Evolutionary conservation across 2,888 invertebrate species (phyloP).

Genomic region (Pristionchus fissidentatus): DNA sequence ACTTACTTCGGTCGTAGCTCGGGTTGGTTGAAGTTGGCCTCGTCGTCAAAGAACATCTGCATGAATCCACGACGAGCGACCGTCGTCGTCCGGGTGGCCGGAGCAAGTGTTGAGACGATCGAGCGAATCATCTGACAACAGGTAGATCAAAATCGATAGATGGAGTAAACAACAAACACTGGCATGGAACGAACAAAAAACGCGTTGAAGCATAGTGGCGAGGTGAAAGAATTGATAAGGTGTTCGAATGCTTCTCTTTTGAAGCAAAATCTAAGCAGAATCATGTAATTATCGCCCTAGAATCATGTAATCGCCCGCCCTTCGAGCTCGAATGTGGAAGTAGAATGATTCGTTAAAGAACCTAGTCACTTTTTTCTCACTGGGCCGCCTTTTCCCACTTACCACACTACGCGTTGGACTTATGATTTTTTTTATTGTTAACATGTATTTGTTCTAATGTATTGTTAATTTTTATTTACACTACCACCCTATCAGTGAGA

Average conservation of each 20-base stretch:
- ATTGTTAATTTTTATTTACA: no score
- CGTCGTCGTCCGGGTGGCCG: not conserved
- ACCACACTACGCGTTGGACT: no score
- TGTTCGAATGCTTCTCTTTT: not conserved
- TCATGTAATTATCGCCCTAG: not conserved
- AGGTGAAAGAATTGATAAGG: not conserved
- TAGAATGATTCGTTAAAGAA: not conserved
- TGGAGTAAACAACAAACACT: not conserved
- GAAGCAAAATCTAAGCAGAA: not conserved
- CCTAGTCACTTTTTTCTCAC: not conserved
- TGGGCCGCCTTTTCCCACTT: not conserved
- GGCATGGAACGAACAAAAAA: not conserved
- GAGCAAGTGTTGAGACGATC: slow-evolving; percentile 35
- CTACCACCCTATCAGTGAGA: no score
- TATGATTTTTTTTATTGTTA: no score
- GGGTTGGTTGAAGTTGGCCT: slow-evolving; percentile 62
- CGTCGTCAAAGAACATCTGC: slow-evolving; percentile 67
- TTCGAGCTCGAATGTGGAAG: no score
- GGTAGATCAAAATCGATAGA: not conserved
- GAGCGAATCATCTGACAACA: slow-evolving; percentile 23
- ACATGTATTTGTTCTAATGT: no score
- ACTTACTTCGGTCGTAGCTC: slow-evolving; percentile 63
- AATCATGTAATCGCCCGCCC: not conserved
- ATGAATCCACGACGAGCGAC: slow-evolving; percentile 30
- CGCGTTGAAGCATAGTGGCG: not conserved